Conservation (phyloP, 2,888 invertebrate species). For the Stomorhina lunata region DNA sequence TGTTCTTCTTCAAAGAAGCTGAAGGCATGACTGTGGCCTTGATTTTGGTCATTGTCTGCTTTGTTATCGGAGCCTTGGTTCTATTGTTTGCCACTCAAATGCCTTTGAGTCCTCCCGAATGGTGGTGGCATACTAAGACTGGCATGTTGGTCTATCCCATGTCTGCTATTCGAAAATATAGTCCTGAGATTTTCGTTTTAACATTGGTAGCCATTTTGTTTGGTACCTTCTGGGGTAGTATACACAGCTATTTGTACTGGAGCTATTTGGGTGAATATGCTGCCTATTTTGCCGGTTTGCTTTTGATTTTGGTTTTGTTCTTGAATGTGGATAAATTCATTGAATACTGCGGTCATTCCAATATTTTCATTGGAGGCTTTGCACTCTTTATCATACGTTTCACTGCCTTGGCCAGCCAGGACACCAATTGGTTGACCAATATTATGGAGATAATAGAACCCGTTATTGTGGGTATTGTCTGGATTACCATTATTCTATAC, state of each 20-base stretch:
- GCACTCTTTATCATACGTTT: constrained; percentile 89
- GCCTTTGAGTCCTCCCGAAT: constrained; percentile 90
- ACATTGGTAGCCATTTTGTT: constrained; percentile 85
- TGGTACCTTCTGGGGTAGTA: constrained; percentile 89
- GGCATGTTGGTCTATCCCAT: constrained; percentile 89
- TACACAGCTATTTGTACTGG: constrained; percentile 89
- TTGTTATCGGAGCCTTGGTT: constrained; percentile 85
- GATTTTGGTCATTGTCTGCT: constrained; percentile 79
- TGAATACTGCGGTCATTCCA: constrained; percentile 90
- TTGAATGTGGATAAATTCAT: constrained; percentile 89
- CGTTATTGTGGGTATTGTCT: constrained; percentile 88
- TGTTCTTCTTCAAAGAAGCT: constrained; percentile 75
- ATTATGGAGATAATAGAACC: constrained; percentile 87
- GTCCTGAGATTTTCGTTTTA: constrained; percentile 87
- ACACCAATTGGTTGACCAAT: constrained; percentile 84
- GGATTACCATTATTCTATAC: constrained; percentile 90
- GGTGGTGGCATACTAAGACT: constrained; percentile 93
- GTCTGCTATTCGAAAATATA: constrained; percentile 88
- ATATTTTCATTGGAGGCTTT: constrained; percentile 90
- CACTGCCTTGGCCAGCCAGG: constrained; percentile 82
- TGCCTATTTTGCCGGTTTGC: constrained; percentile 71
- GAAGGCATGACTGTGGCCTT: constrained; percentile 71
- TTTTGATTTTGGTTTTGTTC: constrained; percentile 75
- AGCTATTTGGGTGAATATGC: constrained; percentile 78
- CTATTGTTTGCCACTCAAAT: constrained; percentile 81